Evolutionary conservation across 2,888 invertebrate genomes (phyloP), one percentile per base, ranked within the genome.

Genomic region (Pyrocoelia pectoralis): DNA sequence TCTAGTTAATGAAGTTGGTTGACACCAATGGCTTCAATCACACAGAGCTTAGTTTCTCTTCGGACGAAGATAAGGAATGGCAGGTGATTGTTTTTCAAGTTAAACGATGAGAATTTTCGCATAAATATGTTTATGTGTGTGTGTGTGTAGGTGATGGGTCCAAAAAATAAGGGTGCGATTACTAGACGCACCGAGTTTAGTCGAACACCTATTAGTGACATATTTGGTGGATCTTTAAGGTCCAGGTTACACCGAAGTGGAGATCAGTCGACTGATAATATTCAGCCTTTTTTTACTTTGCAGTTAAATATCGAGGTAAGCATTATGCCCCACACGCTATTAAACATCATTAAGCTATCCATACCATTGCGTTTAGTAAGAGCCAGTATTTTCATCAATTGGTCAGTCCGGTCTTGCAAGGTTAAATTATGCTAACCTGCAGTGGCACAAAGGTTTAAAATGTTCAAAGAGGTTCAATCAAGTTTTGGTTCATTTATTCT

Each of bases 241-340:
- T 93, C 95, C 43, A 88, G 93, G 9, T 86, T 97, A 65, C 90
- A 90, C 70, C 86, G 93, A 63, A 85, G 89, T 8, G 87, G 89
- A 10, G 89, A 89, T 76, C 88, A 89, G 77, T 89, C 92, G 70
- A 95, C 96, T 0, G 95, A 95, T 77, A 95, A 93, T 70, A 91
- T 97, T 68, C 95, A 97, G 80, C 97, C 97, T 0, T 98, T 98
- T 84, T 97, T 97, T 80, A 96, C 97, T 0, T 84, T 98, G 66
- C 97, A 95, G 79, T 86, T 98, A 24, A 96, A 98, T 77, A 95
- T 98, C 72, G 95, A 96, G 87, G 95, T 95, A 53, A 55, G 24
- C n/a, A n/a, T n/a, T n/a, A n/a, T n/a, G n/a, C n/a, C n/a, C n/a
- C n/a, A n/a, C n/a, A n/a, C n/a, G n/a, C n/a, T n/a, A n/a, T n/a